Evolutionary conservation across 1,140 invertebrate genomes (phyloP).

Genomic region (Tetraneura akinire): DNA sequence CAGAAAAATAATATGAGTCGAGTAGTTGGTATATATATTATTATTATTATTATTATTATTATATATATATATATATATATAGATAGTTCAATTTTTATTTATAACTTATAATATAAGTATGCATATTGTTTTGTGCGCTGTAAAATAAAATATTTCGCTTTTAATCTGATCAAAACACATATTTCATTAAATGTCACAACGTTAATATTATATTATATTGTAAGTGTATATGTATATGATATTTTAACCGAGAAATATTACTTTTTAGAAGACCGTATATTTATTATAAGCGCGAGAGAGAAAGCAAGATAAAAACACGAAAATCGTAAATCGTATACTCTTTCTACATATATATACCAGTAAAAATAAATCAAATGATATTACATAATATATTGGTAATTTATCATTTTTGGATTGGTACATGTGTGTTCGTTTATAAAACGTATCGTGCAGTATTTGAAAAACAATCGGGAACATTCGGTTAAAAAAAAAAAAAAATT

Average conservation of each 20-base stretch:
- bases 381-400: no score
- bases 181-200: slow-evolving; percentile 2
- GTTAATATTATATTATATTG: neutral
- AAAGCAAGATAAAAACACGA: no score
- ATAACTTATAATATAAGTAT: no score
- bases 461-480: neutral
- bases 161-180: slow-evolving; percentile 20
- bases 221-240: neutral
- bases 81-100: neutral
- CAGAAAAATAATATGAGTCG: no score
- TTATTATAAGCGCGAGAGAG: no score
- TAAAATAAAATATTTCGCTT: neutral
- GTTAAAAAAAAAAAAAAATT: neutral
- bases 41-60: no score
- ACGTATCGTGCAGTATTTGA: neutral
- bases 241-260: neutral
- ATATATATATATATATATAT: neutral
- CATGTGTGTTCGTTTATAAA: no score
- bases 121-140: neutral
- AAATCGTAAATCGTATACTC: no score
- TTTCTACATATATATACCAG: no score
- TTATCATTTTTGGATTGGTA: no score
- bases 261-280: neutral
- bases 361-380: no score
- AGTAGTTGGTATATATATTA: no score